Conservation (phyloP, 1,140 invertebrate genomes). For the Lamellibrachia luymesi region DNA sequence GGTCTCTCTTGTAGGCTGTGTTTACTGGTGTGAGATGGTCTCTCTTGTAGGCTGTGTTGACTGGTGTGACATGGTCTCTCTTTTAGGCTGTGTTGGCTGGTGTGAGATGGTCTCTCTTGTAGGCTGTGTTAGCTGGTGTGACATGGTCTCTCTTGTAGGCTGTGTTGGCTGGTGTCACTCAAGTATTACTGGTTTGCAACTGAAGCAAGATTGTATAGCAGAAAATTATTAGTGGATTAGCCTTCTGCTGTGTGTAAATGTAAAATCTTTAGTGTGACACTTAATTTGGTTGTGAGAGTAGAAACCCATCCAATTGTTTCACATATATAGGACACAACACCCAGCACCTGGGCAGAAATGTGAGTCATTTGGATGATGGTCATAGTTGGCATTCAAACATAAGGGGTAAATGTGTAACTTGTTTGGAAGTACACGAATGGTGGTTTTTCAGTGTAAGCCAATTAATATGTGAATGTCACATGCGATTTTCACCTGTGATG, state of each 20-base stretch:
- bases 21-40: not conserved
- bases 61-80: not conserved
- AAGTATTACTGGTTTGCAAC: not conserved
- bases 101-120: not conserved
- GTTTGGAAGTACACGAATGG: not conserved
- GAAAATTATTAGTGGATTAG: not conserved
- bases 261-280: too few species aligned
- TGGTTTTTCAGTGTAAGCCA: not conserved
- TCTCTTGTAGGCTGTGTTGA: not conserved
- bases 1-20: not conserved
- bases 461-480: not conserved
- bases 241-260: too few species aligned
- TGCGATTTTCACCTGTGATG: not conserved
- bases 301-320: too few species aligned
- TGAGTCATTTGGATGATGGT: too few species aligned
- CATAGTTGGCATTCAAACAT: too few species aligned
- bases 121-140: not conserved
- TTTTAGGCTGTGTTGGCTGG: not conserved
- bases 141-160: not conserved
- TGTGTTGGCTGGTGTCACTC: not conserved
- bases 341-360: too few species aligned
- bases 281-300: too few species aligned
- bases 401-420: too few species aligned
- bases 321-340: too few species aligned
- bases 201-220: not conserved